A percentile compares a stretch with the other conserved stretches of the same genome.
Conservation (phyloP, 2,888 invertebrate species). For the Erynnis tages region DNA sequence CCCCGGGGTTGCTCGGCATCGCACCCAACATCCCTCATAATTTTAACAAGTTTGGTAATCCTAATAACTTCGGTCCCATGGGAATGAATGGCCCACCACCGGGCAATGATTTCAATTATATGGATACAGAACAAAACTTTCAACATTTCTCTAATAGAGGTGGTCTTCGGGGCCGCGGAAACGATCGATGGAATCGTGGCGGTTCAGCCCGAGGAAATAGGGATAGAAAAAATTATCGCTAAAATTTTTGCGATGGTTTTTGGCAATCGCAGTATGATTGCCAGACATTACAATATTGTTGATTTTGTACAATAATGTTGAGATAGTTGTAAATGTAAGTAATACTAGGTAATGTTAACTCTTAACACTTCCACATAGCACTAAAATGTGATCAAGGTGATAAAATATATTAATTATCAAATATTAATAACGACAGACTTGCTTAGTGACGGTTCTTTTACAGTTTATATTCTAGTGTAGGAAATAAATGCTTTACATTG, state of each 20-base stretch:
- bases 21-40: constrained; percentile 79
- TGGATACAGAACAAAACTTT: constrained; percentile 69
- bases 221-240: constrained; percentile 75
- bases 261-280: no score
- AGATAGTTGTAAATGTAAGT: constrained; percentile 27
- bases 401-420: no score
- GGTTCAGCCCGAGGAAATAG: constrained; percentile 71
- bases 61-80: constrained; percentile 70
- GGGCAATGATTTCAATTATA: constrained; percentile 67
- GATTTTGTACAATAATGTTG: constrained; percentile 37
- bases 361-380: constrained; percentile 60
- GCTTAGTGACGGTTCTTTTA: constrained; percentile 49
- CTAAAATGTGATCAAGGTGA: constrained; percentile 69
- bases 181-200: constrained; percentile 73
- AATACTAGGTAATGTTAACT: constrained; percentile 27
- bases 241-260: no score
- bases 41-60: constrained; percentile 65
- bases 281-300: no score
- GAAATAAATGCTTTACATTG: constrained; percentile 30
- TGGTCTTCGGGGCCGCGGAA: constrained; percentile 68
- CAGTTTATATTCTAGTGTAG: constrained; percentile 46
- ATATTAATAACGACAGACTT: constrained; percentile 57
- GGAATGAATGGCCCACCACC: constrained; percentile 67
- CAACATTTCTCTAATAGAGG: constrained; percentile 70
- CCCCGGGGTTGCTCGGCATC: constrained; percentile 82